Percentiles rank a stretch among this genome's conserved stretches.
phyloP scores from a whole-genome alignment of 2,888 invertebrate genomes.

The Tetranychus piercei region DNA sequence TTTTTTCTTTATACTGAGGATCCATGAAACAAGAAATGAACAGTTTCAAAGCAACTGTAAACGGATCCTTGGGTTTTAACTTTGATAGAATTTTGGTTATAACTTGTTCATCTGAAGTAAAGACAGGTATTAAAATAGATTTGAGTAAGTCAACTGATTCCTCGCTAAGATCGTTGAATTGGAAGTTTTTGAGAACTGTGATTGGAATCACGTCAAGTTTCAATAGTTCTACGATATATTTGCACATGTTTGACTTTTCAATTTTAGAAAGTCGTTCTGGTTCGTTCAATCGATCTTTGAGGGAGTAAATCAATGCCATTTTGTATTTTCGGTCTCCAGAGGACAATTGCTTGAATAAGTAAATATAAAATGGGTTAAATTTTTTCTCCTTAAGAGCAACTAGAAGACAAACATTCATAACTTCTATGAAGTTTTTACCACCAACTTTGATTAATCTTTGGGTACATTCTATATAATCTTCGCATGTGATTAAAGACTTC shows the following conservation, averaged over 20 bases:
- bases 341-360: conserved; percentile 20
- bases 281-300: conserved; percentile 21
- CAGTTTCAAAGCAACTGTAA: conserved; percentile 20
- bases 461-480: conserved; percentile 22
- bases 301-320: conserved; percentile 19
- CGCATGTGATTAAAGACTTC: conserved; percentile 10
- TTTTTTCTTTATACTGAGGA: neutral
- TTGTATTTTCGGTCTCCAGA: conserved; percentile 21
- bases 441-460: conserved; percentile 15
- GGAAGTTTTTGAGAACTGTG: conserved; percentile 19
- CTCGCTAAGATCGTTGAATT: conserved; percentile 20
- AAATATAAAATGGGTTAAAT: conserved; percentile 21
- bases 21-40: conserved; percentile 22
- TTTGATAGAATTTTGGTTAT: conserved; percentile 18
- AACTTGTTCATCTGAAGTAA: conserved; percentile 4
- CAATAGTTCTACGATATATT: neutral
- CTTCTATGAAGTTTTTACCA: conserved; percentile 20
- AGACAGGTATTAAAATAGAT: conserved; percentile 5
- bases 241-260: conserved; percentile 6
- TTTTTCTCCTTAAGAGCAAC: conserved; percentile 20
- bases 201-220: conserved; percentile 19
- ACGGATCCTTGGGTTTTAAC: conserved; percentile 20
- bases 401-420: conserved; percentile 20
- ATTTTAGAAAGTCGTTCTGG: conserved; percentile 8
- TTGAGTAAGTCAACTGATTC: conserved; percentile 17